A percentile compares a stretch with the other conserved stretches of the same genome.
Evolutionary conservation across 1,140 invertebrate genomes (phyloP).

Genomic region (Hyphantria cunea): DNA sequence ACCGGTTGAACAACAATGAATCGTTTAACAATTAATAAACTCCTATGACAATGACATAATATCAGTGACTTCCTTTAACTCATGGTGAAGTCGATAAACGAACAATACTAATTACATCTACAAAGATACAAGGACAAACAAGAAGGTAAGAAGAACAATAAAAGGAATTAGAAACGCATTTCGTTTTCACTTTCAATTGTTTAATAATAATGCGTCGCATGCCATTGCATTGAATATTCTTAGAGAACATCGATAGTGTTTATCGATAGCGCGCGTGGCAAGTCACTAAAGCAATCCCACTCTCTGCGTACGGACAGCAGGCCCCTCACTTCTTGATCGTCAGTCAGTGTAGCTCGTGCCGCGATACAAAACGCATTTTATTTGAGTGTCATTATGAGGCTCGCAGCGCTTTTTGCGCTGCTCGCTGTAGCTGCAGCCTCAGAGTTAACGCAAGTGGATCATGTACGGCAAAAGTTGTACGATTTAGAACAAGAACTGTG

Average conservation of each 20-base stretch:
- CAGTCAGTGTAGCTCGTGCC: slow-evolving; percentile 55
- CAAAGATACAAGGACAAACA: slow-evolving; percentile 8
- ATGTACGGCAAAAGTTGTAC: slow-evolving; percentile 82
- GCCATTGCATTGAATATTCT: neutral
- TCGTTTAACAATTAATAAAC: neutral
- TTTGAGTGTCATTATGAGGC: slow-evolving; percentile 49
- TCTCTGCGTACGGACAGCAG: slow-evolving; percentile 37
- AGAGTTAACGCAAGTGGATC: slow-evolving; percentile 76
- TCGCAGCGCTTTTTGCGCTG: slow-evolving; percentile 64
- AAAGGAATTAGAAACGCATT: neutral
- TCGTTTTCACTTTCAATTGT: slow-evolving; percentile 3
- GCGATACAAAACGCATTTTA: slow-evolving; percentile 46
- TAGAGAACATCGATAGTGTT: slow-evolving; percentile 12
- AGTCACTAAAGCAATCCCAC: slow-evolving; percentile 53
- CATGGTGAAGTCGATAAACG: slow-evolving; percentile 14
- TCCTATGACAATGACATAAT: slow-evolving; percentile 2
- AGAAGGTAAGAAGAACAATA: slow-evolving; percentile 1
- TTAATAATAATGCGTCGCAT: neutral
- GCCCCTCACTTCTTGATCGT: slow-evolving; percentile 39
- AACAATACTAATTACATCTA: slow-evolving; percentile 9
- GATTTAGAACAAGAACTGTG: slow-evolving; percentile 77
- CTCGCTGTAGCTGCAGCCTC: slow-evolving; percentile 47
- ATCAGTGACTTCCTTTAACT: slow-evolving; percentile 4
- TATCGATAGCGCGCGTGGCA: slow-evolving; percentile 28
- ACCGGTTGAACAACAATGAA: neutral